Conservation (phyloP, 1,140 invertebrate species). For the Sogatella furcifera region DNA sequence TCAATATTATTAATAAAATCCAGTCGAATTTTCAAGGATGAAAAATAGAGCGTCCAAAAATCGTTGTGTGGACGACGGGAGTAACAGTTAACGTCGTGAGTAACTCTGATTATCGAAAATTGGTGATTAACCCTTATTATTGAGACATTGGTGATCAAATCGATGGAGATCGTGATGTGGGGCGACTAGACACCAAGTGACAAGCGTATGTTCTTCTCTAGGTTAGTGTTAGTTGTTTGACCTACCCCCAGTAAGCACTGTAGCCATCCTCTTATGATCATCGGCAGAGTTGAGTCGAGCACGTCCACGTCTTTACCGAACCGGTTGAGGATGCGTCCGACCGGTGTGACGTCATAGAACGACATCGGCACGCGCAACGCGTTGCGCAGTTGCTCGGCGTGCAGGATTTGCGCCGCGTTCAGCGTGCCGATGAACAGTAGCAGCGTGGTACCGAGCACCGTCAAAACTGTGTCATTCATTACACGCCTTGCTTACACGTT, state of each 20-base stretch:
- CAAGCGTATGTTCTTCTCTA: no score
- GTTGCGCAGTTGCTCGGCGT: constrained; percentile 45
- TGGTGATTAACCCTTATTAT: no score
- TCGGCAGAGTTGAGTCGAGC: constrained; percentile 44
- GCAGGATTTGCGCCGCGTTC: constrained; percentile 56
- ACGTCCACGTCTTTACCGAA: constrained; percentile 77
- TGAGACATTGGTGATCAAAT: no score
- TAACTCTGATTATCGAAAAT: no score
- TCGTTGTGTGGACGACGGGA: no score
- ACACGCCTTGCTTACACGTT: no score
- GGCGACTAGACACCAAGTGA: no score
- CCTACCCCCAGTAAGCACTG: constrained; percentile 43
- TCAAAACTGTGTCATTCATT: not conserved
- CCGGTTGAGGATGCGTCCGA: constrained; percentile 73
- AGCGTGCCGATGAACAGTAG: constrained; percentile 49
- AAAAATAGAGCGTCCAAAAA: no score
- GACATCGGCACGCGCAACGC: constrained; percentile 52
- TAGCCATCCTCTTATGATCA: constrained; percentile 31
- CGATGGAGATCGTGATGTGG: no score
- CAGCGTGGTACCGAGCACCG: not conserved
- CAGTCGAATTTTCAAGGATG: no score
- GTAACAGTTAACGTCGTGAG: no score
- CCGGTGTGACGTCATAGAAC: constrained; percentile 80
- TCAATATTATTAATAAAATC: no score
- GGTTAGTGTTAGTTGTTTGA: not conserved